A percentile compares a stretch with the other conserved stretches of the same genome.
phyloP scores from a whole-genome alignment of 30 jellyfish, hydroid and myxozoan genomes.

The Turritopsis rubra region DNA sequence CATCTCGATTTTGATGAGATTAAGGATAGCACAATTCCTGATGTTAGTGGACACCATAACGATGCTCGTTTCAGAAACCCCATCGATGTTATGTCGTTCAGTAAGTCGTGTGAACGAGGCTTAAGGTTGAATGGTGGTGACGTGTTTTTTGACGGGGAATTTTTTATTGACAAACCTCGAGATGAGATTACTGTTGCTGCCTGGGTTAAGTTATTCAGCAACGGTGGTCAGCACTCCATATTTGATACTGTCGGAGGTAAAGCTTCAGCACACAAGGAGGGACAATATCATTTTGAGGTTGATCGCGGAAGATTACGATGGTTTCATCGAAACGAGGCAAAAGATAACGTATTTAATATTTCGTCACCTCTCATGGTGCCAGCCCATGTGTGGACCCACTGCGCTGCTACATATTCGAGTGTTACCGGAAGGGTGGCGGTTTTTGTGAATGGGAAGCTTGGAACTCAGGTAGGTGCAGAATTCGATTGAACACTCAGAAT shows the following conservation, averaged over 20 bases:
- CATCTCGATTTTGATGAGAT: conserved; percentile 89
- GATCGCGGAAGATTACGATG: conserved; percentile 95
- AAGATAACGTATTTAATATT: conserved; percentile 59
- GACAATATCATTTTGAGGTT: conserved; percentile 87
- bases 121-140: conserved; percentile 90
- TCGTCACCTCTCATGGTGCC: conserved; percentile 94
- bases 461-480: conserved; percentile 46
- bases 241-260: conserved; percentile 96
- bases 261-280: conserved; percentile 70
- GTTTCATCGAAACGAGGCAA: conserved; percentile 93
- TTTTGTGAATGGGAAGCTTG: conserved; percentile 88
- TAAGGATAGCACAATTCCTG: conserved; percentile 80
- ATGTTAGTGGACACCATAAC: conserved; percentile 94
- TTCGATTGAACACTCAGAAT: neutral
- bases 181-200: conserved; percentile 80
- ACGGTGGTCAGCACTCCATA: conserved; percentile 97
- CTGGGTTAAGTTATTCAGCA: conserved; percentile 89
- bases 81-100: conserved; percentile 77
- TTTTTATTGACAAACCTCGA: conserved; percentile 81
- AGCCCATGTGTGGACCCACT: conserved; percentile 98
- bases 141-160: conserved; percentile 90
- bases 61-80: conserved; percentile 92
- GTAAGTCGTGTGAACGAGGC: conserved; percentile 91
- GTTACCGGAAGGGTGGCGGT: conserved; percentile 74
- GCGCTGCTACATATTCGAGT: conserved; percentile 88